Conservation (phyloP, 2,797 vertebrate genomes). For the Petrocephalus schoutedeni region DNA sequence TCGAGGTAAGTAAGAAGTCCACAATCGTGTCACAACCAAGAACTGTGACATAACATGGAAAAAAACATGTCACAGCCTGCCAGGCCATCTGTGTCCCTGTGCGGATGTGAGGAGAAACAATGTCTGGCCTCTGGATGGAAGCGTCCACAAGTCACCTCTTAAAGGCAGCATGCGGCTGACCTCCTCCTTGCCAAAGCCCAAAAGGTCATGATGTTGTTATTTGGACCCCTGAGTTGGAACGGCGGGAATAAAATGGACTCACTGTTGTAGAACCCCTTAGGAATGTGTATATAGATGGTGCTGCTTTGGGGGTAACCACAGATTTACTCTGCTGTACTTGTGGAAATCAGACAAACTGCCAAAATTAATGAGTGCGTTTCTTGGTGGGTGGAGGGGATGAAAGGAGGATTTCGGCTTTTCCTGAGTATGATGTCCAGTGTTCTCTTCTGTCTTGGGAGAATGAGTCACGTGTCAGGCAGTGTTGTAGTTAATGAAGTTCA, state of each 20-base stretch:
- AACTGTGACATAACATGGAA: neutral
- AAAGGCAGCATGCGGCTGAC: neutral
- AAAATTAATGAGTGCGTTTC: neutral
- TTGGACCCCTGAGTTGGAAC: neutral
- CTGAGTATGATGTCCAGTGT: neutral
- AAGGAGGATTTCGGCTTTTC: neutral
- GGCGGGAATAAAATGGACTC: neutral
- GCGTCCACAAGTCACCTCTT: neutral
- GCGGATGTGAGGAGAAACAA: neutral
- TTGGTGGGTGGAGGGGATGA: neutral
- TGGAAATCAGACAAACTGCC: neutral
- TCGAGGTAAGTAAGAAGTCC: neutral
- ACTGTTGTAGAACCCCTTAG: neutral
- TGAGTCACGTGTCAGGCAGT: neutral
- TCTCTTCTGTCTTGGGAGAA: neutral
- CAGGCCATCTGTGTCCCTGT: neutral
- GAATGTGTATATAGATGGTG: neutral
- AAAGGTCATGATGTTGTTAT: neutral
- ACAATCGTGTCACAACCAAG: neutral
- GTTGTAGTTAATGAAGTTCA: neutral
- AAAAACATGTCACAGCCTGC: neutral
- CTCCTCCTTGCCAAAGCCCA: neutral
- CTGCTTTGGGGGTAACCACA: neutral
- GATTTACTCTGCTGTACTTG: neutral
- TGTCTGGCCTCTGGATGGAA: neutral